Evolutionary conservation across 1,140 invertebrate species (phyloP).

Genomic region (Homalodisca vitripennis): DNA sequence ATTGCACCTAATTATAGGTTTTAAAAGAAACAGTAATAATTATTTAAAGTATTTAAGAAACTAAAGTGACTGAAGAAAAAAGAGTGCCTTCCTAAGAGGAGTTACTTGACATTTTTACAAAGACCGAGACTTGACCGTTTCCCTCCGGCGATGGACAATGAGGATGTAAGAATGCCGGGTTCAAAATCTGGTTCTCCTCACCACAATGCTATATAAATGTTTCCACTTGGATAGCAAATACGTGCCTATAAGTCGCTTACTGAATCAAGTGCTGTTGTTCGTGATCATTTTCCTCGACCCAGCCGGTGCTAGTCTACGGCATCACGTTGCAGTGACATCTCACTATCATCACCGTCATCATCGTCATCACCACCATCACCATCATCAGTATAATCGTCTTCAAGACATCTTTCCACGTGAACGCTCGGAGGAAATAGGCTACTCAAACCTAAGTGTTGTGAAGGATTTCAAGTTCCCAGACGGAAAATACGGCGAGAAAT

Average conservation of each 20-base stretch:
- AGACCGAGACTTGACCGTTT: too few relatives aligned
- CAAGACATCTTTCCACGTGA: background rate
- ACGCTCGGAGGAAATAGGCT: background rate
- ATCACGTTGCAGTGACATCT: background rate
- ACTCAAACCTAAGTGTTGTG: too few relatives aligned
- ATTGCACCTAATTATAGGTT: too few relatives aligned
- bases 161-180: background rate
- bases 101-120: too few relatives aligned
- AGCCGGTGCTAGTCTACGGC: background rate
- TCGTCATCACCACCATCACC: background rate
- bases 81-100: too few relatives aligned
- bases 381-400: background rate
- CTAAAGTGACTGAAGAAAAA: too few relatives aligned
- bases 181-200: background rate
- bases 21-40: too few relatives aligned
- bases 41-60: too few relatives aligned
- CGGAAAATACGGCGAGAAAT: too few relatives aligned
- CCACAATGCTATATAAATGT: constrained; percentile 13
- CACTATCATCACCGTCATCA: too few relatives aligned
- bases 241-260: background rate
- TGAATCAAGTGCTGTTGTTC: background rate
- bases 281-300: background rate
- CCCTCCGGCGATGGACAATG: constrained; percentile 4
- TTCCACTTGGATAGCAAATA: background rate
- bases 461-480: too few relatives aligned